Evolutionary conservation across 2,113 vertebrate genomes (phyloP).

Genomic region (Rhabdornis inornatus): DNA sequence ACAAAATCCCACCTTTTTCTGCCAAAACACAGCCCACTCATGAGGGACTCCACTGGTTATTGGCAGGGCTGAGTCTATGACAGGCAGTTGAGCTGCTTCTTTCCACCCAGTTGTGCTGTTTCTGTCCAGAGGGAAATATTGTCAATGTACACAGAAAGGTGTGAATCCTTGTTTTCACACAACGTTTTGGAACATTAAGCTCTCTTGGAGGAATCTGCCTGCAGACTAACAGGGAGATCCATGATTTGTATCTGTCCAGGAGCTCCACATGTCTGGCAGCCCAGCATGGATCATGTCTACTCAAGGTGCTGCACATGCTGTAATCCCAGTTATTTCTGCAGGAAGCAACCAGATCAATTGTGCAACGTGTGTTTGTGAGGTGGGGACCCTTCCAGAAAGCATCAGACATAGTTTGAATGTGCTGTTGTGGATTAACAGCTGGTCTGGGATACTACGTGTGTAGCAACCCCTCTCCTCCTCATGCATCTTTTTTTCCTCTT

Average conservation of each 20-base stretch:
- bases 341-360: neutral
- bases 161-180: neutral
- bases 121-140: neutral
- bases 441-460: rapidly evolving
- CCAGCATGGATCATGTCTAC: rapidly evolving
- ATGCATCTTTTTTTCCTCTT: neutral
- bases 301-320: neutral
- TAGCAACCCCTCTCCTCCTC: neutral
- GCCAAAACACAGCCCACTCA: neutral
- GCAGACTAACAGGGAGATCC: neutral
- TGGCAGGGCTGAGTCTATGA: neutral
- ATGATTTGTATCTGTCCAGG: neutral
- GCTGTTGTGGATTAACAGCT: neutral
- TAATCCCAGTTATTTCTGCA: neutral
- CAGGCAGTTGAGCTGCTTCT: neutral
- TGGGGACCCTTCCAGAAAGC: neutral
- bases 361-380: neutral
- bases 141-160: neutral
- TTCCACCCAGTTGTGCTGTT: neutral
- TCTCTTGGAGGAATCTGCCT: neutral
- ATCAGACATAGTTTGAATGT: neutral
- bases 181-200: neutral
- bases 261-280: neutral
- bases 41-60: neutral
- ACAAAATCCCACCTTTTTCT: neutral